phyloP scores from a whole-genome alignment of 2,888 invertebrate genomes.

The Ditylenchus weischeri region DNA sequence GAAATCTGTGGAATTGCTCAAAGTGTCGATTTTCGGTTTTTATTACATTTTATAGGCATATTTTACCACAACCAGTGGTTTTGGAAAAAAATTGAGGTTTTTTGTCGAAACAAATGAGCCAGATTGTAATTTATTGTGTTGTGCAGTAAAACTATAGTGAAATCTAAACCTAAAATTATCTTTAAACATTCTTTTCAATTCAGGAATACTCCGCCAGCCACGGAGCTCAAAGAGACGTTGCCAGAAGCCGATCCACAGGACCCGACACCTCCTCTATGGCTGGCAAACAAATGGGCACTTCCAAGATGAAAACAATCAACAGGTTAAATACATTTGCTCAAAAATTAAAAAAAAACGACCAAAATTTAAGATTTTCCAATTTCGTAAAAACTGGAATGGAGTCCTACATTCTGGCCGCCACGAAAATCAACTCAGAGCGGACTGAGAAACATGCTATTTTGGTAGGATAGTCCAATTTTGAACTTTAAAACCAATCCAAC shows the following conservation, averaged over 20 bases:
- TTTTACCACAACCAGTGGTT: no score
- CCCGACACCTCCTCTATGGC: constrained; percentile 31
- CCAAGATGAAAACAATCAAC: constrained; percentile 42
- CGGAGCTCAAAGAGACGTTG: constrained; percentile 23
- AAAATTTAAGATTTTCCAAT: constrained; percentile 69
- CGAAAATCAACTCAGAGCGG: constrained; percentile 61
- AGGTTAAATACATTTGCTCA: constrained; percentile 17
- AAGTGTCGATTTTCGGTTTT: no score
- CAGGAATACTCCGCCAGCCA: constrained; percentile 31
- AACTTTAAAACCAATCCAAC: not conserved
- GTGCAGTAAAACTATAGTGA: no score
- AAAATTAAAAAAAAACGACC: not conserved
- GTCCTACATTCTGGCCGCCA: constrained; percentile 78
- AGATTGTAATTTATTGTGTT: no score
- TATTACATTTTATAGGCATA: no score
- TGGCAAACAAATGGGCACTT: constrained; percentile 27
- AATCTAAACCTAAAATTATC: no score
- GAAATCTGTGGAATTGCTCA: no score
- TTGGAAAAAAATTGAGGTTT: no score
- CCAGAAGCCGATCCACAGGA: constrained; percentile 42
- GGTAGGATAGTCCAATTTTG: constrained; percentile 21
- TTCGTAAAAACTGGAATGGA: constrained; percentile 87
- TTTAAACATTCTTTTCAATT: constrained; percentile 11
- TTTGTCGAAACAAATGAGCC: no score
- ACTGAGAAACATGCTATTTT: constrained; percentile 48